phyloP scores from a whole-genome alignment of 2,113 vertebrate genomes.

The Penelope pileata region DNA sequence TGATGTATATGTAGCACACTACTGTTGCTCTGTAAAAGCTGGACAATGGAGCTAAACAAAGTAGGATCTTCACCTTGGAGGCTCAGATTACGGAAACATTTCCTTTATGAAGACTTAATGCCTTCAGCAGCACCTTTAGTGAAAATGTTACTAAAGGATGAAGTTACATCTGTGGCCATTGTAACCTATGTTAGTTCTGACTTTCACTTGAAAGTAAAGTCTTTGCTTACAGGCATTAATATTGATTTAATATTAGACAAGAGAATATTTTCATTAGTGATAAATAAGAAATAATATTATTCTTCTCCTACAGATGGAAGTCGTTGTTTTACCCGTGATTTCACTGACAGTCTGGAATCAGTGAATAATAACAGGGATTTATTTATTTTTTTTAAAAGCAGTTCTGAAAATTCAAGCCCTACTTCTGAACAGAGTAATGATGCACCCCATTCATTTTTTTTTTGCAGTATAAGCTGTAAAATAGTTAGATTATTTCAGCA shows the following conservation, averaged over 20 bases:
- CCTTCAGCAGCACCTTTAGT: neutral
- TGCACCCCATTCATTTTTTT: neutral
- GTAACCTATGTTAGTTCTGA: neutral
- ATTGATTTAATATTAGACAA: neutral
- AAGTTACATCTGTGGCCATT: neutral
- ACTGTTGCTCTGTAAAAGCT: neutral
- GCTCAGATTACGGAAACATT: neutral
- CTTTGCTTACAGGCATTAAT: neutral
- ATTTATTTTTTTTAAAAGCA: too few relatives aligned
- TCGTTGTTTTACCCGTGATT: neutral
- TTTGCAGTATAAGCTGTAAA: neutral
- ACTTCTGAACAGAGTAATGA: neutral
- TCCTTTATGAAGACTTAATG: neutral
- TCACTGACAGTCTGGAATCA: neutral
- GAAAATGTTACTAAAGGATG: neutral
- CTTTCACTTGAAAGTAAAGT: neutral
- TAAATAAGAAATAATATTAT: neutral
- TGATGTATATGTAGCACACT: neutral
- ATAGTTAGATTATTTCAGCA: neutral
- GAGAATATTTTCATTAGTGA: neutral
- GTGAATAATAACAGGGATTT: neutral
- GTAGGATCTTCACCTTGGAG: neutral
- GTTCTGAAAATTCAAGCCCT: neutral
- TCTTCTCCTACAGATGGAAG: neutral
- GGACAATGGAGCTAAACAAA: neutral